Evolutionary conservation across 2,888 invertebrate species (phyloP), one percentile per base, ranked within the genome.

Genomic region (Serripes groenlandicus): DNA sequence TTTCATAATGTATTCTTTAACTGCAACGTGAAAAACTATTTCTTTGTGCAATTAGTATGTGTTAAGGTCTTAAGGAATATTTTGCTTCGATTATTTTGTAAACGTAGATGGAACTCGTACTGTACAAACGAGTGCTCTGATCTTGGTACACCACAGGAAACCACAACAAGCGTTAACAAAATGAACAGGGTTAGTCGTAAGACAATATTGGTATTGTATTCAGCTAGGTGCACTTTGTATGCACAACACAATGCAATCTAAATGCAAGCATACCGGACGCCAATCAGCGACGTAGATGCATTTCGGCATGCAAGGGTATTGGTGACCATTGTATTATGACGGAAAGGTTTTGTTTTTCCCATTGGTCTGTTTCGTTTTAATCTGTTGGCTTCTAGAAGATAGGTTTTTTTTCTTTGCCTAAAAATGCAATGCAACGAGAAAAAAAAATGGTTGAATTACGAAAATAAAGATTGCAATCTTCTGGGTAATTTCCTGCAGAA

Each of bases 161-260:
- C n/a, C n/a, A n/a, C n/a, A n/a, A n/a, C n/a, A n/a, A n/a, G n/a
- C n/a, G n/a, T n/a, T n/a, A n/a, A n/a, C n/a, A n/a, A n/a, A n/a
- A n/a, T n/a, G n/a, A n/a, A n/a, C n/a, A n/a, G n/a, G n/a, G n/a
- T n/a, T n/a, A n/a, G n/a, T n/a, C 32, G 42, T 42, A 66, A 66
- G 66, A 42, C 42, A 42, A 66, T 37, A 37, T 28, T n/a, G 26
- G n/a, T 42, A 66, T 66, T 66, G 37, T 42, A 42, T 23, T 23
- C 11, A 66, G 66, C 23, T 42, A n/a, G 66, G 66, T 66, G 66
- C 66, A 66, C 28, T 62, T 28, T 62, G 30, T 32, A 62, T 62
- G 62, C 62, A 62, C 34, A 2, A 21, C 28, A 34, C 26, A 26
- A 58, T n/a, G n/a, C 11, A 58, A 4, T 11, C 58, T 7, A 5